Percentiles rank a stretch among this genome's conserved stretches.
Conservation (phyloP, 2,797 vertebrate genomes). For the Pseudopleuronectes americanus region DNA sequence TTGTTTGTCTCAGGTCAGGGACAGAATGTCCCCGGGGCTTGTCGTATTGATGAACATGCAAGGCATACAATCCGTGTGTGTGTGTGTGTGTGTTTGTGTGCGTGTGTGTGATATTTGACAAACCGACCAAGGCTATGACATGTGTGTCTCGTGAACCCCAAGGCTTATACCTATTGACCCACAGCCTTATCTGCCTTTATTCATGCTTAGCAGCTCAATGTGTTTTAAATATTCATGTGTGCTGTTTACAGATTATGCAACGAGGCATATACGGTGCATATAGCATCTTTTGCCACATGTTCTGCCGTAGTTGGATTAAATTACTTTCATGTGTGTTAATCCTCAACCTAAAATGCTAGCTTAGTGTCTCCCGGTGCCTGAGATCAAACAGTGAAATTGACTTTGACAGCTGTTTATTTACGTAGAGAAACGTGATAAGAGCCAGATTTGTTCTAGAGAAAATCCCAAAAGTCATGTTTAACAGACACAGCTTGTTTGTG, state of each 20-base stretch:
- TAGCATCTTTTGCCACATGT: constrained; percentile 12
- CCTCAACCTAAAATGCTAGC: no score
- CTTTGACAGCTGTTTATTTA: constrained; percentile 4
- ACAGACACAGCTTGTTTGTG: not conserved
- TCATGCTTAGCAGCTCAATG: not conserved
- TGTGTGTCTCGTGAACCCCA: not conserved
- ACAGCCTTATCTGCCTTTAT: not conserved
- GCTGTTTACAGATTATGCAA: constrained; percentile 2
- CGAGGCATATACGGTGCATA: not conserved
- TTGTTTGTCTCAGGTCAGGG: constrained; percentile 68
- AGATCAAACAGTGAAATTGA: constrained; percentile 4
- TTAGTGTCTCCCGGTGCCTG: not conserved
- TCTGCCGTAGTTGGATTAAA: not conserved
- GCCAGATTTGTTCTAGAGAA: not conserved
- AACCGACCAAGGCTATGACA: constrained; percentile 17
- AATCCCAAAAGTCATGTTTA: not conserved
- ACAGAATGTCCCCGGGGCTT: constrained; percentile 44
- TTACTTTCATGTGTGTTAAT: not conserved
- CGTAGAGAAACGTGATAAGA: not conserved
- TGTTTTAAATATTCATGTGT: constrained; percentile 15
- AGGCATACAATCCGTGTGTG: constrained; percentile 8
- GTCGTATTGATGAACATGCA: constrained; percentile 33
- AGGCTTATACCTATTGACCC: constrained; percentile 15
- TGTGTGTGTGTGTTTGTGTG: not conserved
- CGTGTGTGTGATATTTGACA: constrained; percentile 12